Conservation (phyloP, 64 coral and sea anemone genomes). For the Pocillopora damicornis region DNA sequence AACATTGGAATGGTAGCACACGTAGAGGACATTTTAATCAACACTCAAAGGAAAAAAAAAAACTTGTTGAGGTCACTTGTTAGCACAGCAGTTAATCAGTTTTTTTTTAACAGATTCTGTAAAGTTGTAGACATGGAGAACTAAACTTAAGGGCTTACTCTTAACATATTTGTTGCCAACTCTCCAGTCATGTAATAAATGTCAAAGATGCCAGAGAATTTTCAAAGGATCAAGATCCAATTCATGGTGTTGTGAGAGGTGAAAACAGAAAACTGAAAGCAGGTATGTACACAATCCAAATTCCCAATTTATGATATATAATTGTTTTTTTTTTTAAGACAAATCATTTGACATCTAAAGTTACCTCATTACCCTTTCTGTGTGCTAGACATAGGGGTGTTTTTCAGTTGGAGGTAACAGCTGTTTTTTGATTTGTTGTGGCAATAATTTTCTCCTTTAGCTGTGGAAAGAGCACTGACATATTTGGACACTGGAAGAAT, state of each 20-base stretch:
- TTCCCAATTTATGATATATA: not conserved
- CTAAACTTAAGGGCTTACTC: not conserved
- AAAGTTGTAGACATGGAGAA: too few species aligned
- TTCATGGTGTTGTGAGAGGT: constrained; percentile 52
- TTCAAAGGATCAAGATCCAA: constrained; percentile 63
- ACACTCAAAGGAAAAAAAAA: too few species aligned
- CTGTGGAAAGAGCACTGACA: constrained; percentile 72
- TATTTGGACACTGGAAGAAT: constrained; percentile 81
- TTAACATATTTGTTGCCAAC: not conserved
- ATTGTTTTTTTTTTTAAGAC: not conserved
- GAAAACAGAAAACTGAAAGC: constrained; percentile 64
- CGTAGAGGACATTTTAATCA: too few species aligned
- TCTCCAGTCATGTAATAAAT: constrained; percentile 83
- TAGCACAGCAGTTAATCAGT: too few species aligned
- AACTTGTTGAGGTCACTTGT: too few species aligned
- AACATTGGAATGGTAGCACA: too few species aligned
- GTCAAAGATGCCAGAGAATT: constrained; percentile 86
- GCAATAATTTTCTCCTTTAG: constrained; percentile 21
- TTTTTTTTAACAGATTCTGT: too few species aligned
- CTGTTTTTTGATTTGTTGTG: too few species aligned
- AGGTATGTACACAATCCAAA: not conserved
- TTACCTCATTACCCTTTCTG: too few species aligned
- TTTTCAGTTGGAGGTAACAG: too few species aligned
- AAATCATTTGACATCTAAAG: too few species aligned
- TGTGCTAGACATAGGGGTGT: too few species aligned